Evolutionary conservation across 1,140 invertebrate genomes (phyloP).

Genomic region (Anagrus nilaparvatae): DNA sequence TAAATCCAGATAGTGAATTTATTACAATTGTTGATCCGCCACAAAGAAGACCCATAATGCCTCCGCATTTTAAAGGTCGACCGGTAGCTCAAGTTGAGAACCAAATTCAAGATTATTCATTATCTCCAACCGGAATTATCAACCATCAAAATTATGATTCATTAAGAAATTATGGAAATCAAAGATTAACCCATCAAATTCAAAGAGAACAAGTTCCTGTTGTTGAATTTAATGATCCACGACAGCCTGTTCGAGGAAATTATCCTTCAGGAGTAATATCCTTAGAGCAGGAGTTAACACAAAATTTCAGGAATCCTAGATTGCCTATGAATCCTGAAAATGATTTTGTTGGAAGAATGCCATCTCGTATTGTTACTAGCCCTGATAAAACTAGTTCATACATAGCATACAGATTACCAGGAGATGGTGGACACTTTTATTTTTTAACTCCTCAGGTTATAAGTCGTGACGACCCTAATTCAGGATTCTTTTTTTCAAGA

Average conservation of each 20-base stretch:
- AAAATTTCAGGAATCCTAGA: conserved; percentile 44
- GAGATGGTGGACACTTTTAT: conserved; percentile 61
- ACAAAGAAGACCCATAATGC: conserved; percentile 6
- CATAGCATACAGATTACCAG: conserved; percentile 58
- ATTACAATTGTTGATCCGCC: conserved; percentile 34
- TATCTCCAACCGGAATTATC: background rate
- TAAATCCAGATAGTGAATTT: conserved; percentile 61
- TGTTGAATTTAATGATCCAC: too few relatives aligned
- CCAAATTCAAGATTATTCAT: conserved; percentile 18
- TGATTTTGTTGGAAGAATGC: conserved; percentile 32
- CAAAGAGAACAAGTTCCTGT: background rate
- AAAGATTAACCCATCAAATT: conserved; percentile 18
- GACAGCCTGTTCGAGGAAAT: too few relatives aligned
- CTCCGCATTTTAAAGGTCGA: conserved; percentile 19
- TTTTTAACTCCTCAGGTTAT: conserved; percentile 60
- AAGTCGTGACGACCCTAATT: conserved; percentile 30
- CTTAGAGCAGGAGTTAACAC: background rate
- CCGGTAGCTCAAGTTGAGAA: conserved; percentile 20
- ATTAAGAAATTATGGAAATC: conserved; percentile 16
- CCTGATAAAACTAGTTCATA: conserved; percentile 42
- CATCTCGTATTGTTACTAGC: conserved; percentile 17
- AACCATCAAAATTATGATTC: conserved; percentile 3
- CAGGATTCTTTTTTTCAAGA: conserved; percentile 33
- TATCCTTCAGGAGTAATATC: too few relatives aligned
- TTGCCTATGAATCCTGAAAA: conserved; percentile 45